These are phyloP conservation scores for Lepidothrix coronata DNA, from an alignment of 2,113 vertebrate species.

Conservation along the genomic window DNA sequence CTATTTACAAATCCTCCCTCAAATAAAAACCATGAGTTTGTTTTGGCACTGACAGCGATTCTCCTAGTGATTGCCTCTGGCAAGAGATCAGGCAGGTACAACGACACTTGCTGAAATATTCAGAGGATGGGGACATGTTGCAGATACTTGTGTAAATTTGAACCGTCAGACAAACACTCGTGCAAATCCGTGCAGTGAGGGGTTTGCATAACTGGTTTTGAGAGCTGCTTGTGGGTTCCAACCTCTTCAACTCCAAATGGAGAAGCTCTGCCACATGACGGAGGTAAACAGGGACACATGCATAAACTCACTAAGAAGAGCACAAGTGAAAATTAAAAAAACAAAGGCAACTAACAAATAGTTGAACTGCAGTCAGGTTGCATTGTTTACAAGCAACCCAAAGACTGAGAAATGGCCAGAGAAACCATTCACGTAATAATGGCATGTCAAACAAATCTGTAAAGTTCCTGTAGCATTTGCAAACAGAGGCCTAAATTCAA, in stretches of 20 bases:
- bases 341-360: neutral
- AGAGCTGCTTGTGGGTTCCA: neutral
- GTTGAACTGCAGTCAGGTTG: conserved; percentile 29
- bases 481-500: neutral
- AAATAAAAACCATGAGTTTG: conserved; percentile 51
- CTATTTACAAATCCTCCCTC: conserved; percentile 41
- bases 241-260: neutral
- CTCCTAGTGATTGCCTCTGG: conserved; percentile 9
- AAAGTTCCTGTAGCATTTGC: neutral
- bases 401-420: neutral
- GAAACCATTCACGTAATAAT: neutral
- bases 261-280: neutral
- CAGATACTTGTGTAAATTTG: neutral
- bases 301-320: neutral
- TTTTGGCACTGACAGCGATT: conserved; percentile 17
- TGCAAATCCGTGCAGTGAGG: neutral
- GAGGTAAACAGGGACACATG: neutral
- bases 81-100: neutral
- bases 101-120: neutral
- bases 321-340: neutral
- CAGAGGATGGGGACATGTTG: neutral
- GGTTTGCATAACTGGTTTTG: neutral
- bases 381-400: neutral
- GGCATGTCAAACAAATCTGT: neutral
- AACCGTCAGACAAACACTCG: neutral